phyloP scores from a whole-genome alignment of 2,113 vertebrate genomes.

The Microcebus murinus region DNA sequence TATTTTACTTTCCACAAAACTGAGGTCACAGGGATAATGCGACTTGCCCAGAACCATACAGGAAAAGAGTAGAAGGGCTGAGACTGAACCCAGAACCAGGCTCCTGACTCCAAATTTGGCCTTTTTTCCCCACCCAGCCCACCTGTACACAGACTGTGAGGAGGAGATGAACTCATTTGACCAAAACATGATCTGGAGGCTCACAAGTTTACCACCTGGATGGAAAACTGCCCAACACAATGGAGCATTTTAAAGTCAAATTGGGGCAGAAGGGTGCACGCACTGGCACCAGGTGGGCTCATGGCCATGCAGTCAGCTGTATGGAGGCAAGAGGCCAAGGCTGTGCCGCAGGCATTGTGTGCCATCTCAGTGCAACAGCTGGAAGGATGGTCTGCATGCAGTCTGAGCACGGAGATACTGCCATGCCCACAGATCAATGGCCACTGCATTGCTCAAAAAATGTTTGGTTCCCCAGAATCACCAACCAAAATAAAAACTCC shows the following conservation, averaged over 20 bases:
- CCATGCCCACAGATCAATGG: background rate
- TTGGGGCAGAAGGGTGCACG: background rate
- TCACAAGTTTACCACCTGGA: conserved; percentile 20
- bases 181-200: background rate
- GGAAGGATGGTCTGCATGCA: background rate
- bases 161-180: background rate
- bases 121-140: background rate
- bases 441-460: background rate
- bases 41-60: background rate
- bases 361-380: background rate
- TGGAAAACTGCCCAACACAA: background rate
- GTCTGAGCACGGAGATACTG: background rate
- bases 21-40: background rate
- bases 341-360: background rate
- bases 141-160: background rate
- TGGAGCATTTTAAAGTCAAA: conserved; percentile 72
- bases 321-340: background rate
- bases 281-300: background rate
- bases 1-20: background rate
- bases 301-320: background rate
- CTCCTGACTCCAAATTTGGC: background rate
- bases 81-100: background rate
- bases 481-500: background rate
- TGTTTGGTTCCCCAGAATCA: background rate
- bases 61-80: background rate